Percentiles rank a stretch among this genome's conserved stretches.
phyloP scores from a whole-genome alignment of 2,888 invertebrate genomes.

The Bombylius major region DNA sequence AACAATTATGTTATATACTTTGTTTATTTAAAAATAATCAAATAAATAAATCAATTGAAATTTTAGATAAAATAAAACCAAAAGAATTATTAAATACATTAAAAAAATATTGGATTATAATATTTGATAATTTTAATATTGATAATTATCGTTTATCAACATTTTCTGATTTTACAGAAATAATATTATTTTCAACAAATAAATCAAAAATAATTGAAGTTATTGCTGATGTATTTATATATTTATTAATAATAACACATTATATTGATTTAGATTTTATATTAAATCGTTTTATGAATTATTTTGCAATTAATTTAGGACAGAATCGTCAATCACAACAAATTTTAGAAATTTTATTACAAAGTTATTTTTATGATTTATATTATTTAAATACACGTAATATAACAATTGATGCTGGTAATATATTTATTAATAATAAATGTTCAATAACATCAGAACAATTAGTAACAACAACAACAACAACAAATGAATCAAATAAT shows the following conservation, averaged over 20 bases:
- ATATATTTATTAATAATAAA: neutral
- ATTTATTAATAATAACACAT: slow-evolving; percentile 30
- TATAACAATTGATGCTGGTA: neutral
- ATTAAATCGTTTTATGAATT: slow-evolving; percentile 48
- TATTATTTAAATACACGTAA: slow-evolving; percentile 22
- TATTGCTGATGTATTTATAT: slow-evolving; percentile 31
- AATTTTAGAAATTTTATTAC: slow-evolving; percentile 40
- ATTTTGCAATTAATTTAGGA: slow-evolving; percentile 53
- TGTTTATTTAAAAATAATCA: slow-evolving; percentile 6
- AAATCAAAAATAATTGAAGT: slow-evolving; percentile 28
- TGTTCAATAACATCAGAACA: neutral
- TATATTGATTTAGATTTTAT: slow-evolving; percentile 29
- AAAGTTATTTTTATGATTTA: slow-evolving; percentile 38
- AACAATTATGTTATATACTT: slow-evolving; percentile 7
- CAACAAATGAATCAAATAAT: neutral
- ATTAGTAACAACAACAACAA: neutral
- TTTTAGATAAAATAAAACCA: slow-evolving; percentile 21
- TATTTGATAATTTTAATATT: slow-evolving; percentile 12
- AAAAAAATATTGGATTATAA: slow-evolving; percentile 7
- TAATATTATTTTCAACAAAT: slow-evolving; percentile 27
- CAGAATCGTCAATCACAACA: slow-evolving; percentile 37
- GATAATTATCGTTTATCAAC: slow-evolving; percentile 17
- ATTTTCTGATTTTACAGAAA: slow-evolving; percentile 33
- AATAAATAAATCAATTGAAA: neutral
- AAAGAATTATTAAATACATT: slow-evolving; percentile 18